Conservation (phyloP, 2,113 vertebrate species). For the Lampris incognitus region DNA sequence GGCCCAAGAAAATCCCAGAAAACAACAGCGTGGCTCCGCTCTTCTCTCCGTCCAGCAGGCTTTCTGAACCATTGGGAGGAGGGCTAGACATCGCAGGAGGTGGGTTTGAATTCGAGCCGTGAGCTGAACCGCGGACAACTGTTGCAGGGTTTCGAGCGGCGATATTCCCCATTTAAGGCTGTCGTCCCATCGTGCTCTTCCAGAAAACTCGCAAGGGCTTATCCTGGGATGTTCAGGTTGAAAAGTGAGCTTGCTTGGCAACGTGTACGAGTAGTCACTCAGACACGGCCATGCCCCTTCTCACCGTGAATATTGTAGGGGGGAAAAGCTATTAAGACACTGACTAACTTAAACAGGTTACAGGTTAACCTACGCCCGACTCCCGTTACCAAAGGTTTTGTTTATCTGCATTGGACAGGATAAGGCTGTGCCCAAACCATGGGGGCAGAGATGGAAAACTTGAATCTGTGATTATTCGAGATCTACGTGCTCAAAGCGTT, state of each 20-base stretch:
- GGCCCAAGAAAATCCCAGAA: slow-evolving; percentile 84
- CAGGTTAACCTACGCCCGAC: slow-evolving; percentile 46
- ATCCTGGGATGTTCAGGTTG: background rate
- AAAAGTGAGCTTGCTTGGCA: slow-evolving; percentile 1
- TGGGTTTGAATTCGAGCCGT: slow-evolving; percentile 77
- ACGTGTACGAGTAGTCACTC: background rate
- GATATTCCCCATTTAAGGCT: slow-evolving; percentile 16
- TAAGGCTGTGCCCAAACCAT: too few relatives aligned
- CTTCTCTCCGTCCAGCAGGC: slow-evolving; percentile 78
- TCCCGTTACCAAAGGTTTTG: background rate
- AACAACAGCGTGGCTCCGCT: slow-evolving; percentile 83
- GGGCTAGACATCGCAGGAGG: slow-evolving; percentile 79
- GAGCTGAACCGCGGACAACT: slow-evolving; percentile 4
- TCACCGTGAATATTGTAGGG: background rate
- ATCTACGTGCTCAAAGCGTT: background rate
- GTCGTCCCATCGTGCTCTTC: slow-evolving; percentile 4
- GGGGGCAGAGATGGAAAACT: too few relatives aligned
- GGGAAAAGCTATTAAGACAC: slow-evolving; percentile 7
- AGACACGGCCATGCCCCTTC: background rate
- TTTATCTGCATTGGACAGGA: background rate
- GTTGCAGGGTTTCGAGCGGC: background rate
- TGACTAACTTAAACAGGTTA: slow-evolving; percentile 38
- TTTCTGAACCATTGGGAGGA: slow-evolving; percentile 56
- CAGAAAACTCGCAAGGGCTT: background rate
- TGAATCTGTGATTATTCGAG: too few relatives aligned